Conservation (phyloP, 2,113 vertebrate genomes). For the Parus major region DNA sequence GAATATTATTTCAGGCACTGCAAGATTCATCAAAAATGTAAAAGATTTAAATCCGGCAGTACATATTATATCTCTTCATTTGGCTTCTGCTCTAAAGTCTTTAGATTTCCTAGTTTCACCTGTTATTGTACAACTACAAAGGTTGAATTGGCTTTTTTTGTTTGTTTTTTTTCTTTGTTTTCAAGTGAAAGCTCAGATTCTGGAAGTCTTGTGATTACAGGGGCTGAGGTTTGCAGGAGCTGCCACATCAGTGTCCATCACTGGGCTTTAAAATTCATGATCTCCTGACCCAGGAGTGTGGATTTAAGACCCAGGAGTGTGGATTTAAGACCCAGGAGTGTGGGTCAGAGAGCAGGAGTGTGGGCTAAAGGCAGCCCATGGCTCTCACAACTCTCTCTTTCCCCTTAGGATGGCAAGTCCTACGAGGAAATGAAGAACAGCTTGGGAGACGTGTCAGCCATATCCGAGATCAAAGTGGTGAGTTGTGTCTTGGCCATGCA, state of each 20-base stretch:
- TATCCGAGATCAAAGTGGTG: constrained; percentile 85
- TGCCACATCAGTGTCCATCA: neutral
- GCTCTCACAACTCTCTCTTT: neutral
- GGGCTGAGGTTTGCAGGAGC: neutral
- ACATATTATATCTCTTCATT: neutral
- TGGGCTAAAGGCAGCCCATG: neutral
- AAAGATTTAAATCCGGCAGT: neutral
- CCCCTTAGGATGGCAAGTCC: constrained; percentile 79
- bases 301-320: neutral
- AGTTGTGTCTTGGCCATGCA: constrained; percentile 34
- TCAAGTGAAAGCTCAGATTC: neutral
- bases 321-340: neutral
- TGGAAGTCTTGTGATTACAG: neutral
- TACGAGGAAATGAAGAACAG: constrained; percentile 84
- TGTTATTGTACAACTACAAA: neutral
- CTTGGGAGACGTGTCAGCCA: constrained; percentile 66
- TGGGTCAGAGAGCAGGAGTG: neutral
- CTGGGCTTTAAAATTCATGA: neutral
- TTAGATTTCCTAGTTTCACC: neutral
- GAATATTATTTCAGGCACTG: neutral
- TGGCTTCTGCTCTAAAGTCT: neutral
- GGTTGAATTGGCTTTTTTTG: neutral
- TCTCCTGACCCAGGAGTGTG: neutral
- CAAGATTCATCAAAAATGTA: neutral
- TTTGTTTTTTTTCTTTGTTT: neutral